A percentile compares a stretch with the other conserved stretches of the same genome.
These are phyloP conservation scores for Chalcis sispes DNA, from an alignment of 2,888 invertebrate genomes.

Conservation along the genomic window DNA sequence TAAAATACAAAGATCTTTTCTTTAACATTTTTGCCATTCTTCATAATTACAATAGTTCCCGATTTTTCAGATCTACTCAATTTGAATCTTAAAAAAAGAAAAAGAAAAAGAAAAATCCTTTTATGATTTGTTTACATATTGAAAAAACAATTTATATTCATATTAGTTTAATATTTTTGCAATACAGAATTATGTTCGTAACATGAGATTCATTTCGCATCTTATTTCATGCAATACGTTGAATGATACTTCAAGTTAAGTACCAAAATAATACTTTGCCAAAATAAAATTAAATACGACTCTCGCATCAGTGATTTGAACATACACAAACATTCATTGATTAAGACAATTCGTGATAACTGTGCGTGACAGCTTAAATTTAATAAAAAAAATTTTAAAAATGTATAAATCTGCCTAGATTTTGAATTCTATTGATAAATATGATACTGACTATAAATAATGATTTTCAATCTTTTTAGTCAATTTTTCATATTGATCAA, in stretches of 20 bases:
- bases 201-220: conserved; percentile 40
- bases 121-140: conserved; percentile 12
- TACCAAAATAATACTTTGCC: conserved; percentile 42
- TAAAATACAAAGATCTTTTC: conserved; percentile 42
- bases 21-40: conserved; percentile 37
- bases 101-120: conserved; percentile 6
- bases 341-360: conserved; percentile 12
- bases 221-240: conserved; percentile 24
- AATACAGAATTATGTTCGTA: conserved; percentile 26
- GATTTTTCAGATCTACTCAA: background rate
- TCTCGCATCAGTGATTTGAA: conserved; percentile 25
- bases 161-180: conserved; percentile 12
- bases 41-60: background rate
- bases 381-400: conserved; percentile 38
- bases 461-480: conserved; percentile 1
- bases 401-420: conserved; percentile 35
- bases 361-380: conserved; percentile 34
- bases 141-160: conserved; percentile 14
- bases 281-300: conserved; percentile 41
- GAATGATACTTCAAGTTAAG: conserved; percentile 45
- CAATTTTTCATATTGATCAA: conserved; percentile 21
- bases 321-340: conserved; percentile 27
- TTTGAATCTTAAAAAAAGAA: conserved; percentile 19
- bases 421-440: conserved; percentile 24
- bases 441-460: conserved; percentile 29